Evolutionary conservation across 2,888 invertebrate species (phyloP).

Genomic region (Leptura quadrifasciata): DNA sequence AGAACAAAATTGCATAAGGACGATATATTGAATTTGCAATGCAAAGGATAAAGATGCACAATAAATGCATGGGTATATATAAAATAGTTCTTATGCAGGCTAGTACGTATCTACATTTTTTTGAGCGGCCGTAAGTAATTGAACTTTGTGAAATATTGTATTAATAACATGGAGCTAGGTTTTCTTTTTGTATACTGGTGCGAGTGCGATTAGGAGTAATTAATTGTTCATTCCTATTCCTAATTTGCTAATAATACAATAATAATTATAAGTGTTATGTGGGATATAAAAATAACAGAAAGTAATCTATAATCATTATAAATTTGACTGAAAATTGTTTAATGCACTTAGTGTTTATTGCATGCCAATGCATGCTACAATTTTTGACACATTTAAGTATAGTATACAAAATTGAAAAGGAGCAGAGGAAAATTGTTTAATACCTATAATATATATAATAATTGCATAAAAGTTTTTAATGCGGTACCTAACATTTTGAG

Average conservation of each 20-base stretch:
- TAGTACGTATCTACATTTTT: conserved; percentile 61
- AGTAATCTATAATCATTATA: background rate
- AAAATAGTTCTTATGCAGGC: conserved; percentile 60
- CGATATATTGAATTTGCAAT: conserved; percentile 56
- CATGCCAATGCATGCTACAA: too few species aligned
- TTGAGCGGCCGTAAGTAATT: conserved; percentile 58
- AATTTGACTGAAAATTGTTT: too few species aligned
- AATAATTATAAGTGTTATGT: background rate
- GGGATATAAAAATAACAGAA: background rate
- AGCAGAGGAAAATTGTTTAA: too few species aligned
- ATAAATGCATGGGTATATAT: conserved; percentile 59
- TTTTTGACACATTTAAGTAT: too few species aligned
- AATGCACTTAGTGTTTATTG: too few species aligned
- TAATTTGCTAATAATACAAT: background rate
- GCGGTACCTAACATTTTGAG: too few species aligned
- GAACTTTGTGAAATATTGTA: conserved; percentile 61
- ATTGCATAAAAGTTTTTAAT: too few species aligned
- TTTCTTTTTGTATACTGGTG: conserved; percentile 28
- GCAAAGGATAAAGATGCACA: conserved; percentile 58
- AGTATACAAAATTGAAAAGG: too few species aligned
- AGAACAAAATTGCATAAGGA: conserved; percentile 60
- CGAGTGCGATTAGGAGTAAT: conserved; percentile 20
- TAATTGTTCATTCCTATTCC: background rate
- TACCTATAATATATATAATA: too few species aligned
- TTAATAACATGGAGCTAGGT: conserved; percentile 52